Percentiles rank a stretch among this genome's conserved stretches.
Conservation (phyloP, 2,797 vertebrate species). For the Silurus aristotelis region DNA sequence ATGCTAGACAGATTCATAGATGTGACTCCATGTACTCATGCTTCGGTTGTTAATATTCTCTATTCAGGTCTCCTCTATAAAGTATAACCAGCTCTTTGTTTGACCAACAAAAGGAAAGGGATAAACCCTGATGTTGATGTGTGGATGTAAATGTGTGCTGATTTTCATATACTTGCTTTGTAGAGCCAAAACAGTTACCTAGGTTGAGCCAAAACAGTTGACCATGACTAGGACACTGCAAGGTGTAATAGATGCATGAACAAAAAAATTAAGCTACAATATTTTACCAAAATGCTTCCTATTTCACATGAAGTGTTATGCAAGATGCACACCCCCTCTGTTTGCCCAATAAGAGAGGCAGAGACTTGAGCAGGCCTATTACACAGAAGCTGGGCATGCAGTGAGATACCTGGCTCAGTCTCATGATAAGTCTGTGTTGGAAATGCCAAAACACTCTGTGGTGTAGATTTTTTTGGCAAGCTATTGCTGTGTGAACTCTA, state of each 20-base stretch:
- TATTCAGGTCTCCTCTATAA: constrained; percentile 55
- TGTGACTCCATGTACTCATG: constrained; percentile 8
- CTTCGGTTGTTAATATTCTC: neutral
- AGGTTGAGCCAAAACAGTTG: neutral
- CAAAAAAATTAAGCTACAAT: neutral
- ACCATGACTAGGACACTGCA: neutral
- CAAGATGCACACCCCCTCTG: constrained; percentile 55
- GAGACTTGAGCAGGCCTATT: neutral
- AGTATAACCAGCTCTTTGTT: constrained; percentile 41
- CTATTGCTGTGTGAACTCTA: constrained; percentile 57
- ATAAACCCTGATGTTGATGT: neutral
- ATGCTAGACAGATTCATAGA: neutral
- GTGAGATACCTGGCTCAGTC: constrained; percentile 32
- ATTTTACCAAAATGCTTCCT: constrained; percentile 19
- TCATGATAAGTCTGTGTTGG: constrained; percentile 25
- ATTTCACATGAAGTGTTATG: constrained; percentile 57
- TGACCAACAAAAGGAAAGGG: neutral
- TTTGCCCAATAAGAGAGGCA: constrained; percentile 59
- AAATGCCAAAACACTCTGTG: constrained; percentile 55
- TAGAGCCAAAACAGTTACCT: neutral
- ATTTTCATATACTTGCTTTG: constrained; percentile 37
- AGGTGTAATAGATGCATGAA: neutral
- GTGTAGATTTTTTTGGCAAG: constrained; percentile 56
- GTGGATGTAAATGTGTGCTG: too few relatives aligned
- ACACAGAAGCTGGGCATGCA: constrained; percentile 7